A percentile compares a stretch with the other conserved stretches of the same genome.
Conservation (phyloP, 2,888 invertebrate species). For the Amblyjoppa proteus region DNA sequence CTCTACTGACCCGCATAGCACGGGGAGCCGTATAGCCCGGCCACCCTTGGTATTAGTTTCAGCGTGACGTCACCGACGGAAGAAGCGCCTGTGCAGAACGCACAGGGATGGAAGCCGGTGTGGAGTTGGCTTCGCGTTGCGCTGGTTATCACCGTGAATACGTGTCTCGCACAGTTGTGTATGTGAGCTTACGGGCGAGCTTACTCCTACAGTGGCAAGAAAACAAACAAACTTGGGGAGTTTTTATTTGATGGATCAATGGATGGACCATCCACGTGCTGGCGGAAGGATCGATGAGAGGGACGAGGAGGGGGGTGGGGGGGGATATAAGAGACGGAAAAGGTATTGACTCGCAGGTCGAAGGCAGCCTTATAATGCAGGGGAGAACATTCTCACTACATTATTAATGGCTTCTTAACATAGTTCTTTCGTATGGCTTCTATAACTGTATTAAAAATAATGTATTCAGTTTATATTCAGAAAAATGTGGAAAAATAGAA, state of each 20-base stretch:
- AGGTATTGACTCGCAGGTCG: background rate
- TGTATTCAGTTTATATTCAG: no score
- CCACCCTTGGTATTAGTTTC: conserved; percentile 65
- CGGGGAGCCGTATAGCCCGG: conserved; percentile 54
- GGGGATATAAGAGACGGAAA: background rate
- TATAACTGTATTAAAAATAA: background rate
- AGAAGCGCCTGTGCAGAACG: conserved; percentile 72
- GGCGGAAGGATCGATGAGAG: background rate
- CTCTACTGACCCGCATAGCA: conserved; percentile 81
- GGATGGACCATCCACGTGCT: background rate
- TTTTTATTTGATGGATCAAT: background rate
- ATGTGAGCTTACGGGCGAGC: background rate
- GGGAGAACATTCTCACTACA: background rate
- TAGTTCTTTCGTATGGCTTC: background rate
- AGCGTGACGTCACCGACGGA: conserved; percentile 68
- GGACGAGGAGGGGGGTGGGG: no score
- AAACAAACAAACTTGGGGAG: background rate
- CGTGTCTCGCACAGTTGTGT: background rate
- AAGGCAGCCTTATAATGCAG: background rate
- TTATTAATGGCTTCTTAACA: background rate
- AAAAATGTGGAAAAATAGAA: no score
- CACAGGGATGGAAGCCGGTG: conserved; percentile 5
- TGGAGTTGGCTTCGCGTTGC: conserved; percentile 10
- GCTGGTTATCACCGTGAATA: background rate
- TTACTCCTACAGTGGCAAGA: background rate